Evolutionary conservation across 2,888 invertebrate species (phyloP), one percentile per base, ranked within the genome.

Genomic region (Alloplasta piceator): DNA sequence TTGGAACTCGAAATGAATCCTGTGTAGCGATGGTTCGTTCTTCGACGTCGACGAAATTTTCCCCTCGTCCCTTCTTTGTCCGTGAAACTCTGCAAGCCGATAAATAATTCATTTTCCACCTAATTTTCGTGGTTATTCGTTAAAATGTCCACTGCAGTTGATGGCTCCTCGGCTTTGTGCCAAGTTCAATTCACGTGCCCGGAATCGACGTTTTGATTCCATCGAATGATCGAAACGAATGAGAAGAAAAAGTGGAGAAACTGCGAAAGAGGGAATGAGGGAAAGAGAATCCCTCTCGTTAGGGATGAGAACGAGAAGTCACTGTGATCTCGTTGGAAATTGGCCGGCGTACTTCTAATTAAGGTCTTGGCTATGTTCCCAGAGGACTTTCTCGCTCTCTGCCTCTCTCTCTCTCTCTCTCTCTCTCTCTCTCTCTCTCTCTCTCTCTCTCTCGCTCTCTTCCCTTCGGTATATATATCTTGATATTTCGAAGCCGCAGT

Each of bases 1-100:
- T 88, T 86, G 86, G 83, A 86, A 80, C 77, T 81, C 43, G 60
- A 55, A 76, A 56, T 60, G 60, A 41, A 55, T 60, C 48, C 41
- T 38, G 48, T 39, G 46, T 7, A 39, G 46, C 41, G 7, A 36
- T 52, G 56, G 39, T 39, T 76, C 39, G 10, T 36, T 76, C 26
- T 70, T 79, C 77, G 66, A 78, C 82, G 77, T 78, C 75, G 83
- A 83, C 84, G 83, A 85, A 85, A 71, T 60, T 7, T 46, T 14
- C 26, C 67, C 46, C 64, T 64, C 55, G 50, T 10, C 48, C 14
- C 38, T 26, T 36, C 46, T 12, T 36, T 41, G 7, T 56, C 70
- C 43, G 6, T 50, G 6, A 50, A 61, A 68, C 43, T 48, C 14
- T 50, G 26, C 16, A 4, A 52, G 41, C 41, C 60, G 63, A 68